phyloP scores from a whole-genome alignment of 2,113 vertebrate genomes.

The Ellobius talpinus region DNA sequence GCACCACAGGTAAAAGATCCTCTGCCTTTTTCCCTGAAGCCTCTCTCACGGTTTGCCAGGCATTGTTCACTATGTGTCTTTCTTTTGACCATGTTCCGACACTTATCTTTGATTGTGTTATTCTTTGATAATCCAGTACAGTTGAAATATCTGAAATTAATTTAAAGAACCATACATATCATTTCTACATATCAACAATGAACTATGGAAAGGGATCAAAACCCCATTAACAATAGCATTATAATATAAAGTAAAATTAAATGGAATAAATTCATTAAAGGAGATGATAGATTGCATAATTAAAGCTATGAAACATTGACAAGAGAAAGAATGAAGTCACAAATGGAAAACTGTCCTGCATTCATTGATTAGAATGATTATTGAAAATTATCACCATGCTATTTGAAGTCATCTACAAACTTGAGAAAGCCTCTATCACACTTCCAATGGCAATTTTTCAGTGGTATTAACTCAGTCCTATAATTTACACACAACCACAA shows the following conservation, averaged over 20 bases:
- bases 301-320: background rate
- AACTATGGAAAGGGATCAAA: background rate
- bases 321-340: background rate
- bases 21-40: background rate
- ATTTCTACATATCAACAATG: background rate
- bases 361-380: background rate
- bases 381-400: background rate
- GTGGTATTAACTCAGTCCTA: background rate
- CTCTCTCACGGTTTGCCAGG: background rate
- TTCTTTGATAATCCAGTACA: background rate
- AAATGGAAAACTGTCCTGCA: background rate
- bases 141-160: background rate
- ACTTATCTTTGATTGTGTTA: background rate
- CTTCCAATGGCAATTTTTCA: background rate
- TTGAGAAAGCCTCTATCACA: background rate
- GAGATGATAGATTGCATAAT: background rate
- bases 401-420: background rate
- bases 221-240: background rate
- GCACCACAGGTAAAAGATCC: too few relatives aligned
- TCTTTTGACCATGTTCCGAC: background rate
- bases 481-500: background rate
- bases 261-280: background rate
- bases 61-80: background rate
- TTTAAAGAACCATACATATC: background rate
- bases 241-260: background rate